Evolutionary conservation across 2,888 invertebrate genomes (phyloP), one percentile per base, ranked within the genome.

Genomic region (Drosophila hamatofila): DNA sequence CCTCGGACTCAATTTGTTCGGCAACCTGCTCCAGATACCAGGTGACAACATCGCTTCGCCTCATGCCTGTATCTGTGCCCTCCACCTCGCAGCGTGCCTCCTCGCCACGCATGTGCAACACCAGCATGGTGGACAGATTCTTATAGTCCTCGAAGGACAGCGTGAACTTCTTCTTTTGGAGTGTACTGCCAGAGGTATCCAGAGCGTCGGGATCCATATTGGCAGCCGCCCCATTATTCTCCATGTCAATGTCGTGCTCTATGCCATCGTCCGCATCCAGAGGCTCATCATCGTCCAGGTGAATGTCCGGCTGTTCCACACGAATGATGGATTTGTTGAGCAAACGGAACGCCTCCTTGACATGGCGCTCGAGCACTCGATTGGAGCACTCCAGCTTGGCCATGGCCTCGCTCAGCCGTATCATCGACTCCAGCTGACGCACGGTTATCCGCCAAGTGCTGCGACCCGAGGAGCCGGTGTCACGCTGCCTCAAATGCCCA

Each of bases 231-330:
- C 73, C 75, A 71, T 82, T 88, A 68, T 93, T 89, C 8, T 94
- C 94, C 78, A 93, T 92, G 30, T 94, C 94, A 18, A 95, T 94
- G 2, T 95, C 94, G 18, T 94, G 94, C 93, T 94, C 93, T 42
- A 93, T 88, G 25, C 89, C 93, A 58, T 90, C 90, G 1, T 94
- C 94, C 30, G 91, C 91, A 46, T 94, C 93, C 35, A 86, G 27
- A 6, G 37, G 76, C 16, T 95, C 95, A 41, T 97, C 97, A 69
- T 97, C 97, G 59, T 97, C 97, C 73, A 99, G 93, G 91, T 98
- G 96, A 58, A 99, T 97, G 91, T 99, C 99, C 0, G 99, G 99
- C 90, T 99, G 98, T 89, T 99, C 99, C 21, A 99, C 98, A 42
- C 99, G 95, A 80, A 99, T 98, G 76, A 99, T 98, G 0, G 98